Evolutionary conservation across 2,888 invertebrate genomes (phyloP).

Genomic region (Euplexia lucipara): DNA sequence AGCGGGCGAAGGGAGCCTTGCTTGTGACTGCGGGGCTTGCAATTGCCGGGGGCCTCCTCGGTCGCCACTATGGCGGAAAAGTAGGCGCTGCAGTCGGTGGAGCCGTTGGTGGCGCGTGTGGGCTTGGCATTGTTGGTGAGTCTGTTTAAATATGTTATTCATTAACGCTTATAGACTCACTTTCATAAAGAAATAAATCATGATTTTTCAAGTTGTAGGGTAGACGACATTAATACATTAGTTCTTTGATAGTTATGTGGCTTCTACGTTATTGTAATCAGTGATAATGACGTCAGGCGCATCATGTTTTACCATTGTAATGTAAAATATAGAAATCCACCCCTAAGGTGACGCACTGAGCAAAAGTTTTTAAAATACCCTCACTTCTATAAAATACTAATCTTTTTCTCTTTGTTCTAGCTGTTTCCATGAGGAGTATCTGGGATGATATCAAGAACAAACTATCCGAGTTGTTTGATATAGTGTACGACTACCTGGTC

Average conservation of each 20-base stretch:
- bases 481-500: conserved; percentile 85
- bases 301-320: neutral
- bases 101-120: conserved; percentile 84
- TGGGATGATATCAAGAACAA: conserved; percentile 82
- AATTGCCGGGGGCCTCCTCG: conserved; percentile 82
- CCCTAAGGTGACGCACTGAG: too few species aligned
- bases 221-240: too few species aligned
- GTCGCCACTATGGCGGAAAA: conserved; percentile 84
- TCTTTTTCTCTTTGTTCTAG: conserved; percentile 66
- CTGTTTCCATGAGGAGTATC: conserved; percentile 82
- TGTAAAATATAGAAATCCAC: neutral
- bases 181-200: too few species aligned
- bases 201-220: too few species aligned
- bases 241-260: too few species aligned
- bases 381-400: conserved; percentile 1
- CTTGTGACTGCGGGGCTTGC: conserved; percentile 81
- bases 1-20: conserved; percentile 73
- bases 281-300: too few species aligned
- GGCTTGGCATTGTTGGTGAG: conserved; percentile 84
- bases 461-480: conserved; percentile 79
- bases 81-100: conserved; percentile 84
- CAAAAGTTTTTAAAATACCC: conserved; percentile 7
- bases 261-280: too few species aligned
- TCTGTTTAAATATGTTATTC: conserved; percentile 6
- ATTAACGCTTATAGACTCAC: too few species aligned